Percentiles rank a stretch among this genome's conserved stretches.
phyloP scores from a whole-genome alignment of 2,797 vertebrate genomes.

The Macrochelys suwanniensis region DNA sequence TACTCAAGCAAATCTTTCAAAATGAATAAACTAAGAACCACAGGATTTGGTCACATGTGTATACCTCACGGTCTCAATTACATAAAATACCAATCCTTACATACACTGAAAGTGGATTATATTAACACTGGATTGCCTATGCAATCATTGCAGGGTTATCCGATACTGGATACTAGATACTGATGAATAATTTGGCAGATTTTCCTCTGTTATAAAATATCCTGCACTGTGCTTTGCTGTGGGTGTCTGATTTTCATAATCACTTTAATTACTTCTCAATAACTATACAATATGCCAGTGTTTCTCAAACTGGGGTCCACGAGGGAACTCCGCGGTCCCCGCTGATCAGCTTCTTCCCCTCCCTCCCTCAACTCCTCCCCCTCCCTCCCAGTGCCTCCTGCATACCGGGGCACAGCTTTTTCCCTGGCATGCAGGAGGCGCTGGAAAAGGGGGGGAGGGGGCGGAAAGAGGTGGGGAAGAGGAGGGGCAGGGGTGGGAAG shows the following conservation, averaged over 20 bases:
- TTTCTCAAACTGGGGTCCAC: no score
- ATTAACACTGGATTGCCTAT: rapidly evolving
- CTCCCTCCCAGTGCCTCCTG: no score
- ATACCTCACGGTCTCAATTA: rapidly evolving
- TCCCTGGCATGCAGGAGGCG: no score
- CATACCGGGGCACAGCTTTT: no score
- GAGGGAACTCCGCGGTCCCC: no score
- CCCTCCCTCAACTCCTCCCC: no score
- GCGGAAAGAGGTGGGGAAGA: no score
- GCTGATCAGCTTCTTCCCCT: no score
- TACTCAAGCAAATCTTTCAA: not conserved
- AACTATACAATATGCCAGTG: not conserved
- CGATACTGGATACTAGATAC: not conserved
- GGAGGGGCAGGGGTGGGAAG: no score
- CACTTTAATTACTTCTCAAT: not conserved
- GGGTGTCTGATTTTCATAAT: not conserved
- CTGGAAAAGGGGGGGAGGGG: no score
- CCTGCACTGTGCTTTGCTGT: not conserved
- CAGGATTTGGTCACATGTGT: not conserved
- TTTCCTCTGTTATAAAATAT: not conserved
- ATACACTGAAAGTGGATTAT: not conserved
- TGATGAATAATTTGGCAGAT: not conserved
- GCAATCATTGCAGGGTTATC: not conserved
- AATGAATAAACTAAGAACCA: not conserved
- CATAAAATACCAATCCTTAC: not conserved